Conservation (phyloP, 2,888 invertebrate genomes). For the Eucera pruinosa region DNA sequence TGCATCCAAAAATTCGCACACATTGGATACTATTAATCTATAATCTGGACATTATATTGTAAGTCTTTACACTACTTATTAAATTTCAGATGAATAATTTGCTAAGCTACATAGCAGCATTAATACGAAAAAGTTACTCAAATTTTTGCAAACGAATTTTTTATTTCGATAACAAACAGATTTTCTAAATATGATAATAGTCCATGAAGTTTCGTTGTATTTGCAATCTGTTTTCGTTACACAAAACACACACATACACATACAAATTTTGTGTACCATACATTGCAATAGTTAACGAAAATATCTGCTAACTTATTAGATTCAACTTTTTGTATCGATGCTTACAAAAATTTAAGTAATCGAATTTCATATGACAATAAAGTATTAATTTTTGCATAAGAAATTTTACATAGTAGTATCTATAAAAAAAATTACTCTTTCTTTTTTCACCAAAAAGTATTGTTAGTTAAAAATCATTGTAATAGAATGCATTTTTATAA, state of each 20-base stretch:
- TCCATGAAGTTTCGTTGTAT: neutral
- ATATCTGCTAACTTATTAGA: slow-evolving; percentile 29
- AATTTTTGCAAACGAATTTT: slow-evolving; percentile 23
- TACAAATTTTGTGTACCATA: slow-evolving; percentile 10
- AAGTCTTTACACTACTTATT: slow-evolving; percentile 64
- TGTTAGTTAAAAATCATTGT: slow-evolving; percentile 32
- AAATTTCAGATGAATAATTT: slow-evolving; percentile 40
- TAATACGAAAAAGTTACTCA: slow-evolving; percentile 6
- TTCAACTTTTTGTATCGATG: slow-evolving; percentile 44
- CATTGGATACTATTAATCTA: slow-evolving; percentile 81
- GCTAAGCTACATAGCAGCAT: slow-evolving; percentile 18
- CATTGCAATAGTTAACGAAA: slow-evolving; percentile 17
- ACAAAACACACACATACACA: slow-evolving; percentile 6
- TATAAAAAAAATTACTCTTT: slow-evolving; percentile 42
- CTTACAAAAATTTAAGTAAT: slow-evolving; percentile 54
- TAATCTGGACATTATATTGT: slow-evolving; percentile 63
- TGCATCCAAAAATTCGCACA: slow-evolving; percentile 79
- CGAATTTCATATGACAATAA: slow-evolving; percentile 62
- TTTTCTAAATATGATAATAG: slow-evolving; percentile 4
- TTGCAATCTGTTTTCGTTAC: slow-evolving; percentile 23
- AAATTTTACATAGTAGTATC: slow-evolving; percentile 39
- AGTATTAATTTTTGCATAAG: slow-evolving; percentile 57
- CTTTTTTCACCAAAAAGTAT: slow-evolving; percentile 38
- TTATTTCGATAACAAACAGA: slow-evolving; percentile 17
- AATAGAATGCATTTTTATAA: slow-evolving; percentile 36